These are phyloP conservation scores for Ophioderma brevispina DNA, from an alignment of 35 echinoderm and acorn worm genomes.

Conservation along the genomic window DNA sequence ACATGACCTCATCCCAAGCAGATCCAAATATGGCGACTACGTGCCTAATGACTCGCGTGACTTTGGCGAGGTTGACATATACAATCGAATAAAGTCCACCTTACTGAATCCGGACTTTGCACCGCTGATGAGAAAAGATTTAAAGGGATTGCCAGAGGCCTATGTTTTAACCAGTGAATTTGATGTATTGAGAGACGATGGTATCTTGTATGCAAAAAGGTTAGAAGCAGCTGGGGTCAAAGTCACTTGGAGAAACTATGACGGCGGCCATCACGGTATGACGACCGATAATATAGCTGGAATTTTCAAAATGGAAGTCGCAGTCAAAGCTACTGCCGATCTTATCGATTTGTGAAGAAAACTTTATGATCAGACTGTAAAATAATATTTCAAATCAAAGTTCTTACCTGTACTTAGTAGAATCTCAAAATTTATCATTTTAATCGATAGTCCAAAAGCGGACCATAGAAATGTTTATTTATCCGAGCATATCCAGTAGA, in stretches of 20 bases:
- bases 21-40: conserved; percentile 29
- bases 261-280: conserved; percentile 63
- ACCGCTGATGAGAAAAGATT: conserved; percentile 40
- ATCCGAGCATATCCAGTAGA: no score
- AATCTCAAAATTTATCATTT: no score
- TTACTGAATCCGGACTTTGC: conserved; percentile 40
- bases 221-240: conserved; percentile 61
- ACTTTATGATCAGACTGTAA: no score
- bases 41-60: not conserved
- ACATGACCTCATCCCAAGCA: conserved; percentile 17
- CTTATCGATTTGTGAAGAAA: not conserved
- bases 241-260: conserved; percentile 61
- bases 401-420: no score
- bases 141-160: conserved; percentile 69
- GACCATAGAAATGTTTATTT: no score
- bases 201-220: conserved; percentile 69
- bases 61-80: conserved; percentile 2
- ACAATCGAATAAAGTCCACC: not conserved
- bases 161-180: conserved; percentile 74
- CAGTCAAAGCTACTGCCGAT: not conserved
- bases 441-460: no score
- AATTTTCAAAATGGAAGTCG: not conserved
- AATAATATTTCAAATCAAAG: no score
- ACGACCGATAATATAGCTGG: not conserved
- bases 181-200: conserved; percentile 84